Evolutionary conservation across 1,140 invertebrate genomes (phyloP).

Genomic region (Drosophila tani): DNA sequence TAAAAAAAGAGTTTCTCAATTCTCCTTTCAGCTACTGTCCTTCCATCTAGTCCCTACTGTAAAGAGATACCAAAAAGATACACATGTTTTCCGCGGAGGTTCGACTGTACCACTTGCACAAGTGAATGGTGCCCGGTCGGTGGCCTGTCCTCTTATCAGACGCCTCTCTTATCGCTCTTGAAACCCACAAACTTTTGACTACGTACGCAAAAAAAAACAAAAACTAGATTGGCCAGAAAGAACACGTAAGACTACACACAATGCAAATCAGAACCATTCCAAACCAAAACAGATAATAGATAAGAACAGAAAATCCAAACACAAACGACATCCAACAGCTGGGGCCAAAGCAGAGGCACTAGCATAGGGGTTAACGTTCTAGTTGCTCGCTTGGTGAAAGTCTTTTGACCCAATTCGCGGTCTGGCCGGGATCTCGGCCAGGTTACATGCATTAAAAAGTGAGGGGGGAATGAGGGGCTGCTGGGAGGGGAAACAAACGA

Average conservation of each 20-base stretch:
- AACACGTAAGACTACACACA: slow-evolving; percentile 54
- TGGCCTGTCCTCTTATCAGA: slow-evolving; percentile 46
- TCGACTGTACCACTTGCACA: slow-evolving; percentile 26
- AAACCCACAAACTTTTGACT: slow-evolving; percentile 57
- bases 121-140: slow-evolving; percentile 18
- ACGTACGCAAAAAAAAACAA: slow-evolving; percentile 60
- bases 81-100: not conserved
- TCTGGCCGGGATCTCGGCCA: slow-evolving; percentile 21
- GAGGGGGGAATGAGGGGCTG: slow-evolving; percentile 1
- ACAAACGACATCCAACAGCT: slow-evolving; percentile 38
- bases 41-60: not conserved
- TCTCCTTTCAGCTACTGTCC: too few species aligned
- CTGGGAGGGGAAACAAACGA: not conserved
- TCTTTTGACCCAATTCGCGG: slow-evolving; percentile 59
- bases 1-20: too few species aligned
- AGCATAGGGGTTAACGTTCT: slow-evolving; percentile 15
- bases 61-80: too few species aligned
- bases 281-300: slow-evolving; percentile 32
- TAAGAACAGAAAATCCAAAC: slow-evolving; percentile 38
- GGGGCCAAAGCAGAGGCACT: slow-evolving; percentile 1
- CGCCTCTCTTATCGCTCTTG: slow-evolving; percentile 50
- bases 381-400: slow-evolving; percentile 62
- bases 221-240: slow-evolving; percentile 32
- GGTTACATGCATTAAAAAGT: slow-evolving; percentile 18
- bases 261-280: slow-evolving; percentile 22